phyloP scores from a whole-genome alignment of 2,888 invertebrate species.

The Epistrophe eligans region DNA sequence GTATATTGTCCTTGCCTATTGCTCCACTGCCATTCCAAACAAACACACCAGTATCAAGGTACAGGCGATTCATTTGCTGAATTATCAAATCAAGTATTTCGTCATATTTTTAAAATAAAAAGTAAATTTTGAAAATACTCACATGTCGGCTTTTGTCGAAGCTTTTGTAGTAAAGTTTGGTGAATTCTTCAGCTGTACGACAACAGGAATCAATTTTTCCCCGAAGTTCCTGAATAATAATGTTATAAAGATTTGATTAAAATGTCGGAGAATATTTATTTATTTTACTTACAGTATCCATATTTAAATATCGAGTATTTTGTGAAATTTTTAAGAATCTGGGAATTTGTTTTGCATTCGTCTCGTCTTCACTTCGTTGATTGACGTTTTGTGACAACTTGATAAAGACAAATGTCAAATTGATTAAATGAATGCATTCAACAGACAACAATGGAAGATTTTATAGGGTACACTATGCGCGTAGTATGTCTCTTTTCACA shows the following conservation, averaged over 20 bases:
- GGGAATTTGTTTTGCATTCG: not conserved
- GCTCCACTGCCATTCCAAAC: constrained; percentile 97
- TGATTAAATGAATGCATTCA: constrained; percentile 6
- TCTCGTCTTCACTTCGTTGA: not conserved
- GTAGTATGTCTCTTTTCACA: no score
- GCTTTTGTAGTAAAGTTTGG: constrained; percentile 94
- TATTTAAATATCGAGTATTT: not conserved
- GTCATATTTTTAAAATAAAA: constrained; percentile 9
- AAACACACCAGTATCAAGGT: constrained; percentile 92
- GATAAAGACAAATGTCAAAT: not conserved
- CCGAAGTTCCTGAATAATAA: constrained; percentile 85
- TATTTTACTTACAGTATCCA: constrained; percentile 61
- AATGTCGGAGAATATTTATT: not conserved
- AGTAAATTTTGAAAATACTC: constrained; percentile 78
- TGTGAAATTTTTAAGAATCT: not conserved
- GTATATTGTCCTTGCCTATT: constrained; percentile 91
- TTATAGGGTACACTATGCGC: not conserved
- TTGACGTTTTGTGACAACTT: not conserved
- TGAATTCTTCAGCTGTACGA: constrained; percentile 94
- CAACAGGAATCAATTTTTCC: constrained; percentile 91
- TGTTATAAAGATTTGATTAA: constrained; percentile 71
- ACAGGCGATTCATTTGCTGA: constrained; percentile 91
- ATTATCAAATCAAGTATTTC: constrained; percentile 73
- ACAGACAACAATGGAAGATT: not conserved
- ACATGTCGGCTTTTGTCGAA: constrained; percentile 94